Base-by-base conservation (phyloP, 2,113 vertebrate genomes). In the Colius striatus region DNA sequence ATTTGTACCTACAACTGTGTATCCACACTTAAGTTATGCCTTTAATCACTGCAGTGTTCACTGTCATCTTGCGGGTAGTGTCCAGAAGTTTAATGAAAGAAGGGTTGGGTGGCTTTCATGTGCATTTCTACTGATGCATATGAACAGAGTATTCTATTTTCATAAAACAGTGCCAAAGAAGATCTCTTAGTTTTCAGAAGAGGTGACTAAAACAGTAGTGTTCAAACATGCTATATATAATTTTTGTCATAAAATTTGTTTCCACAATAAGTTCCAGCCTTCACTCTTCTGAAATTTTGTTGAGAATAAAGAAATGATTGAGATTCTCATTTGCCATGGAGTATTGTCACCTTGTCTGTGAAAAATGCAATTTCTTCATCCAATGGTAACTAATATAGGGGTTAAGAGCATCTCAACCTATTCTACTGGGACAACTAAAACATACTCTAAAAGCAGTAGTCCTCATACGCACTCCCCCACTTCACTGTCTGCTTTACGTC, bases 341-440 rank as follows among this genome's bases (percentile, higher is more conserved):
- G 17, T 38, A 5, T 17, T 15, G 5, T 6, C 2, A 36, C 21
- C 7, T 38, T 29, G 7, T 22, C 34, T 38, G 47, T 0, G 0
- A 16, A 70, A 70, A 53, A 60, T 34, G 4, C 21, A 2, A 3
- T 72, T 77, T 67, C 36, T 94, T 89, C 27, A 51, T 48, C 22
- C 34, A 77, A 0, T 17, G 21, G 29, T 45, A 68, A 55, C 3
- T 25, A 70, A 60, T 8, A 9, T 19, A 85, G 9, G 11, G 12
- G 6, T 77, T 63, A 93, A 55, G 23, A 68, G 25, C 12, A 43
- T 4, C 26, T 65, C 62, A 19, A 1, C 13, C 11, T 67, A 16
- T 71, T 83, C 48, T 72, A 12, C 5, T 54, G 19, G n/a, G 10
- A 1, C 21, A 73, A 25, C 16, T 16, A 51, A 76, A 25, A 36